Percentiles rank a stretch among this genome's conserved stretches.
phyloP scores from a whole-genome alignment of 2,797 vertebrate species.

The Rousettus madagascariensis region DNA sequence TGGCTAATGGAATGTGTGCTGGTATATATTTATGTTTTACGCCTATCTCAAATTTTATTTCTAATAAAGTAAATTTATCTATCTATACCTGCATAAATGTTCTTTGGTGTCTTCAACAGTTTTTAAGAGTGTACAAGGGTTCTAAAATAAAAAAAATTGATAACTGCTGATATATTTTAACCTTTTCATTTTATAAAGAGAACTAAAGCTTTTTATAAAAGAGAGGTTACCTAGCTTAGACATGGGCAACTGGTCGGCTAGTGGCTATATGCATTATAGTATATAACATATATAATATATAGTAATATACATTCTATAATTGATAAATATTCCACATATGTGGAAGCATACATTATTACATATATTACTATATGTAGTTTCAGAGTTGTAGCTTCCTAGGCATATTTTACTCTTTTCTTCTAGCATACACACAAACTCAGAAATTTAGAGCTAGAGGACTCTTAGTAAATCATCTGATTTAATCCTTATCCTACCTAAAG shows the following conservation, averaged over 20 bases:
- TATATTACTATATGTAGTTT: background rate
- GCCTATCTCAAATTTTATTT: conserved; percentile 27
- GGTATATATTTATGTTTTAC: background rate
- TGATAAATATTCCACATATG: background rate
- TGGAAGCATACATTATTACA: background rate
- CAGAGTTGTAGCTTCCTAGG: background rate
- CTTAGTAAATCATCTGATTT: background rate
- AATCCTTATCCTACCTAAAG: background rate
- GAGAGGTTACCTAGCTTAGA: background rate
- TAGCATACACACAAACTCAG: background rate
- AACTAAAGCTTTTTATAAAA: background rate
- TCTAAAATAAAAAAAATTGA: background rate
- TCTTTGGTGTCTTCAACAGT: background rate
- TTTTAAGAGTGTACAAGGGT: conserved; percentile 11
- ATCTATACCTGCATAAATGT: background rate
- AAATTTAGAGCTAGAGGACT: background rate
- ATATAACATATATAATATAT: background rate
- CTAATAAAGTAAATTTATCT: conserved; percentile 7
- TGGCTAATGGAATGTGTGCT: background rate
- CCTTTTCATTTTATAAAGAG: conserved; percentile 14
- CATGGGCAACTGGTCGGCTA: background rate
- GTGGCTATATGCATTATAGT: background rate
- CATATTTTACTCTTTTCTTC: background rate
- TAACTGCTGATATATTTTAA: background rate
- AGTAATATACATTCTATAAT: background rate